Evolutionary conservation across 2,888 invertebrate species (phyloP).

Genomic region (Crioceris asparagi): DNA sequence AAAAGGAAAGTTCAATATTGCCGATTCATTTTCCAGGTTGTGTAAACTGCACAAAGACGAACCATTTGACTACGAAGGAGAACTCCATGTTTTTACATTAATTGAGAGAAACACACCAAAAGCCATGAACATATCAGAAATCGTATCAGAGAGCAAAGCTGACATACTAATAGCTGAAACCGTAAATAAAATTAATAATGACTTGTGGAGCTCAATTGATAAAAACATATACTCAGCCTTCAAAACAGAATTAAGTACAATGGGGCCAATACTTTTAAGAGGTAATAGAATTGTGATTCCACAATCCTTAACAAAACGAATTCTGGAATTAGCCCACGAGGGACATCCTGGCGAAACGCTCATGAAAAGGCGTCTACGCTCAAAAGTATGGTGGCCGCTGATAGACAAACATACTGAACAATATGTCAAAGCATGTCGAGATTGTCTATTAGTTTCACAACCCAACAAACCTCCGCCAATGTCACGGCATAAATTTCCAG

Average conservation of each 20-base stretch:
- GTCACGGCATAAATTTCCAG: constrained; percentile 15
- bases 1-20: constrained; percentile 21
- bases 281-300: constrained; percentile 20
- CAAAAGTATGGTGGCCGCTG: constrained; percentile 20
- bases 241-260: constrained; percentile 13
- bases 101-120: constrained; percentile 13
- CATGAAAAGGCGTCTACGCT: constrained; percentile 17
- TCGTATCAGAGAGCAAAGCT: constrained; percentile 10
- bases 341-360: constrained; percentile 18
- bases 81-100: constrained; percentile 16
- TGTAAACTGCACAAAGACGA: constrained; percentile 6
- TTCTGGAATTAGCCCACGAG: constrained; percentile 17
- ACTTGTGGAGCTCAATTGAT: constrained; percentile 12
- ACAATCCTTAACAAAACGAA: constrained; percentile 5
- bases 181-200: constrained; percentile 6
- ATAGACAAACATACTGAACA: constrained; percentile 15
- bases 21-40: constrained; percentile 21
- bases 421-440: constrained; percentile 13
- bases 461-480: constrained; percentile 15
- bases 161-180: constrained; percentile 10
- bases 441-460: constrained; percentile 13
- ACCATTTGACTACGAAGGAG: constrained; percentile 14
- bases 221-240: constrained; percentile 16
- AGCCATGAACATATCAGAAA: constrained; percentile 12
- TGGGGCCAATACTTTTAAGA: constrained; percentile 17